A percentile compares a stretch with the other conserved stretches of the same genome.
Conservation (phyloP, 2,113 vertebrate species). For the Taxidea taxus region DNA sequence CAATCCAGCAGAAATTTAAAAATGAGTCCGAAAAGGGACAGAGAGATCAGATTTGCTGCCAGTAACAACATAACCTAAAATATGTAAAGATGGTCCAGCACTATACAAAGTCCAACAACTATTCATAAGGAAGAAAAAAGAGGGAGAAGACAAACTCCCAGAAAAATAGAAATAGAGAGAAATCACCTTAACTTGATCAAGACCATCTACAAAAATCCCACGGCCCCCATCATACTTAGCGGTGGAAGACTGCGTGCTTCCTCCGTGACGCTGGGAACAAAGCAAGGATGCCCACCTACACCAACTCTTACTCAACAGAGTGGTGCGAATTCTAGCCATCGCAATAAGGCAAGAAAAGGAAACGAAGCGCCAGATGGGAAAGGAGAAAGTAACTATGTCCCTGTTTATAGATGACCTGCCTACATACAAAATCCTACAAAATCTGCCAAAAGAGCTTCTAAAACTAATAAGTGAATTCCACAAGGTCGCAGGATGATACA, state of each 20-base stretch:
- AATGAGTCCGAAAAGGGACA: not conserved
- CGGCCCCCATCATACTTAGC: fast-evolving
- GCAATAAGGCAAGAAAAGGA: not conserved
- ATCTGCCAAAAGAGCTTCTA: not conserved
- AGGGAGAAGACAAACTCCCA: not conserved
- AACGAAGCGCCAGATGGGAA: not conserved
- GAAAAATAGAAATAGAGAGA: not conserved
- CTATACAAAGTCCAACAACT: fast-evolving
- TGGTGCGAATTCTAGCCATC: fast-evolving
- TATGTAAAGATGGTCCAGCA: fast-evolving
- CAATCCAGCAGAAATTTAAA: too few relatives aligned
- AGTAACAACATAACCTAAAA: not conserved
- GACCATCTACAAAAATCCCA: not conserved
- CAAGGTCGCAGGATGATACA: not conserved
- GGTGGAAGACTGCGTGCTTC: not conserved
- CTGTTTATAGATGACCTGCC: not conserved
- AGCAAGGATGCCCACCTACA: too few relatives aligned
- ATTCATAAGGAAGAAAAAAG: fast-evolving
- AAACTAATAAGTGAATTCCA: not conserved
- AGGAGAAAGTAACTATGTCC: not conserved
- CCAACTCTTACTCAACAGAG: not conserved
- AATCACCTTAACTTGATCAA: not conserved
- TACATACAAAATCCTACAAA: not conserved
- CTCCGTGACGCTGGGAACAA: not conserved
- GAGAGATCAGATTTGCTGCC: not conserved